Evolutionary conservation across 2,113 vertebrate genomes (phyloP), one percentile per base, ranked within the genome.

Genomic region (Sarotherodon lohbergeri): DNA sequence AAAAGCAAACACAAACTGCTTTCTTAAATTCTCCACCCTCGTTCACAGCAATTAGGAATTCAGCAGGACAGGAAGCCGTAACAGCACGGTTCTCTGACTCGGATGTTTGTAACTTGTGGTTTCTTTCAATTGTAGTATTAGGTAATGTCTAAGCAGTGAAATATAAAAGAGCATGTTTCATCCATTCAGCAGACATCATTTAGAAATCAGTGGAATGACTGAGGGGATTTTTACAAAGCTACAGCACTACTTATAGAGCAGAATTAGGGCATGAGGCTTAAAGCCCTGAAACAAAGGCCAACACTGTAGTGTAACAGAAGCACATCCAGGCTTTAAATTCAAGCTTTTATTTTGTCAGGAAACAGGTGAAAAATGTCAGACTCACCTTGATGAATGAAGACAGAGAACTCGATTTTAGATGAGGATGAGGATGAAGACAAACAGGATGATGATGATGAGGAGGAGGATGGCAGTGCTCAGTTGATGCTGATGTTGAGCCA

Each of bases 351-450:
- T 46, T 29, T 68, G 2, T n/a, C 12, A 6, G 59, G 55, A 83
- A 59, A 80, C 46, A 48, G 32, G 80, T 48, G 29, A 81, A 83
- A 56, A 17, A 34, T 8, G 46, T 27, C 6, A 80, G 32, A 71
- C 88, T 90, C 88, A 95, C 95, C 92, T 90, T 76, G 8, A 57
- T 7, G 29, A 34, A 57, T n/a, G 22, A 46, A 43, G 61, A 88
- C 36, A 86, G 41, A n/a, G 56, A 9, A 22, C 4, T 73, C 29
- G 29, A 29, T 59, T 59, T 59, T 66, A 46, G 29, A 87, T 46
- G 79, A 82, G 29, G 54, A 90, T 12, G 81, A 92, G 50, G 78
- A 63, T 54, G 13, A 43, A 43, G 66, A 41, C 12, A 19, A 39
- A 39, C 41, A 76, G 9, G 9, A 36, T 7, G 52, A 76, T 24